Conservation (phyloP, 2,113 vertebrate genomes). For the Muntiacus muntjak region DNA sequence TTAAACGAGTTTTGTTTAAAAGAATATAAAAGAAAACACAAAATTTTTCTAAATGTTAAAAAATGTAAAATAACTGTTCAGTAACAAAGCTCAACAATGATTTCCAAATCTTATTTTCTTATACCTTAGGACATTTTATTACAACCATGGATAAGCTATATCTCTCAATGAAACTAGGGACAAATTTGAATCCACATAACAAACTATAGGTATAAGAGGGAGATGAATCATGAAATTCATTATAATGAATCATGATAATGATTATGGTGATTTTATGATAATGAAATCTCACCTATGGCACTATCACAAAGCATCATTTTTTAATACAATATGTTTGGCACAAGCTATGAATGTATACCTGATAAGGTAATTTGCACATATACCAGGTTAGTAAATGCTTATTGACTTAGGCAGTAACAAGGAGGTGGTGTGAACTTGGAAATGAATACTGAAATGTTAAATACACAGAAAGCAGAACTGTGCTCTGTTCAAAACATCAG, state of each 20-base stretch:
- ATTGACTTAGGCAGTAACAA: neutral
- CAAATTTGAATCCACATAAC: neutral
- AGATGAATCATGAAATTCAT: neutral
- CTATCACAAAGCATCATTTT: neutral
- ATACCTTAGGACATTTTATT: neutral
- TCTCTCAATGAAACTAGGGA: neutral
- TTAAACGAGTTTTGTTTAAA: neutral
- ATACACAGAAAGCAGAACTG: neutral
- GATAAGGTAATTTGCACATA: neutral
- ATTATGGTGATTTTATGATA: neutral
- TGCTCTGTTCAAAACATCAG: neutral
- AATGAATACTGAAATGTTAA: slow-evolving; percentile 8
- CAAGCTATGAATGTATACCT: neutral
- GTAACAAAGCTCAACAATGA: neutral
- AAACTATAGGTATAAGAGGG: neutral
- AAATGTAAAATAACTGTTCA: neutral
- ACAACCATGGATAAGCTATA: neutral
- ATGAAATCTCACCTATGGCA: neutral
- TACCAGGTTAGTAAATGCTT: neutral
- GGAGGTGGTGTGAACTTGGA: neutral
- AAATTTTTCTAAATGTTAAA: neutral
- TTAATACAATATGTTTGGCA: neutral
- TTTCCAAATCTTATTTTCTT: neutral
- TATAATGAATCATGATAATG: neutral
- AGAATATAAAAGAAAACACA: neutral